These are phyloP conservation scores for Platycnemis pennipes DNA, from an alignment of 2,888 invertebrate genomes.

Conservation along the genomic window DNA sequence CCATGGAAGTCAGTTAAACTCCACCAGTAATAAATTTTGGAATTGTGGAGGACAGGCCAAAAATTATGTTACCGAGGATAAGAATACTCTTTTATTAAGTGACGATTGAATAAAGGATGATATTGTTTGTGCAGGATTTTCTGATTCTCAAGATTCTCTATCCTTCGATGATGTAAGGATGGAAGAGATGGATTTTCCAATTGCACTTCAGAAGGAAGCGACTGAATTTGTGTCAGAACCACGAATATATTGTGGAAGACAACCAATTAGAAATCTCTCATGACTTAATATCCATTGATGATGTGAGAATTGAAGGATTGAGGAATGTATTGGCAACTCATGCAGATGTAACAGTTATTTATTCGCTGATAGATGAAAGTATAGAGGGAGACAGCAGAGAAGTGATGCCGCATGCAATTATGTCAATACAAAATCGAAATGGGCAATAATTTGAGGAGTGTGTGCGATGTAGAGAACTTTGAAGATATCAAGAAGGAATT, in stretches of 20 bases:
- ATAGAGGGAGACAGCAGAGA: background rate
- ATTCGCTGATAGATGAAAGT: background rate
- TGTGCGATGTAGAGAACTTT: background rate
- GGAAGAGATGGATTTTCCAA: background rate
- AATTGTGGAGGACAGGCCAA: background rate
- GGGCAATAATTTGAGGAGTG: background rate
- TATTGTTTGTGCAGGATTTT: background rate
- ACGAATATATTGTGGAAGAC: background rate
- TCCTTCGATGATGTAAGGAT: background rate
- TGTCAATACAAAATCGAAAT: background rate
- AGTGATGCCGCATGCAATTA: background rate
- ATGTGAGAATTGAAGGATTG: background rate
- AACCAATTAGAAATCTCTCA: background rate
- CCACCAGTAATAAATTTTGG: background rate
- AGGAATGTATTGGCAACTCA: background rate
- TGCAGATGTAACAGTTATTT: background rate
- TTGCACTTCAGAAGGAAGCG: background rate
- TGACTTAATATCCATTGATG: background rate
- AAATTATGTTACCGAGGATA: background rate
- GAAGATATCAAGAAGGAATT: too few species aligned
- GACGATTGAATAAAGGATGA: background rate
- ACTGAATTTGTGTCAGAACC: background rate
- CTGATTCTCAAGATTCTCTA: background rate
- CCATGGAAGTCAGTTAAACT: background rate
- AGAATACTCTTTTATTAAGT: background rate